Evolutionary conservation across 1,140 invertebrate species (phyloP).

Genomic region (Goniozus legneri): DNA sequence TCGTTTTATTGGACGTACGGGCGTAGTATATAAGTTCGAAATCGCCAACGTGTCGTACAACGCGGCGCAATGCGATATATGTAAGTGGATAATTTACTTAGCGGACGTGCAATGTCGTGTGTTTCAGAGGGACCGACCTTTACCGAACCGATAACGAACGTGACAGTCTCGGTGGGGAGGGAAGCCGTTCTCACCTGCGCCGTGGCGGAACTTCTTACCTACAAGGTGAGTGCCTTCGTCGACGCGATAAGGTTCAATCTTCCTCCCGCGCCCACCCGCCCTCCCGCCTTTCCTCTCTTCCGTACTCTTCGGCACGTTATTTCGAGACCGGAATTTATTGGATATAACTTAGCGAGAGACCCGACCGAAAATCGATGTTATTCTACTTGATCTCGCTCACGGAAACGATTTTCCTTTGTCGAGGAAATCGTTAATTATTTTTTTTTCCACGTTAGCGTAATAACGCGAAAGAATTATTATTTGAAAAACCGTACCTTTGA

Average conservation of each 20-base stretch:
- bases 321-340: too few species aligned
- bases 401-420: too few species aligned
- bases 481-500: too few species aligned
- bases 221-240: conserved; percentile 65
- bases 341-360: too few species aligned
- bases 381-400: too few species aligned
- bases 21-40: too few species aligned
- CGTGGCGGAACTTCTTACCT: conserved; percentile 76
- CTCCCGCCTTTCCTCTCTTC: not conserved
- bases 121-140: conserved; percentile 70
- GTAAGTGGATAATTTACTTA: conserved; percentile 12
- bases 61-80: conserved; percentile 10
- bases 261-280: not conserved
- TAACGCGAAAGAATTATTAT: too few species aligned
- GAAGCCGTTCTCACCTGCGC: conserved; percentile 79
- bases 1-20: too few species aligned
- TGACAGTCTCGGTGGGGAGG: conserved; percentile 76
- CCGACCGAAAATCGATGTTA: too few species aligned
- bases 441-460: too few species aligned
- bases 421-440: too few species aligned
- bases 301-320: not conserved
- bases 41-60: conserved; percentile 13
- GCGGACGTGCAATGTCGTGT: conserved; percentile 23
- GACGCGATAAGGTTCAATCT: conserved; percentile 9
- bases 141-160: conserved; percentile 76